Evolutionary conservation across 2,113 vertebrate species (phyloP), one percentile per base, ranked within the genome.

Genomic region (Atherinomorus stipes): DNA sequence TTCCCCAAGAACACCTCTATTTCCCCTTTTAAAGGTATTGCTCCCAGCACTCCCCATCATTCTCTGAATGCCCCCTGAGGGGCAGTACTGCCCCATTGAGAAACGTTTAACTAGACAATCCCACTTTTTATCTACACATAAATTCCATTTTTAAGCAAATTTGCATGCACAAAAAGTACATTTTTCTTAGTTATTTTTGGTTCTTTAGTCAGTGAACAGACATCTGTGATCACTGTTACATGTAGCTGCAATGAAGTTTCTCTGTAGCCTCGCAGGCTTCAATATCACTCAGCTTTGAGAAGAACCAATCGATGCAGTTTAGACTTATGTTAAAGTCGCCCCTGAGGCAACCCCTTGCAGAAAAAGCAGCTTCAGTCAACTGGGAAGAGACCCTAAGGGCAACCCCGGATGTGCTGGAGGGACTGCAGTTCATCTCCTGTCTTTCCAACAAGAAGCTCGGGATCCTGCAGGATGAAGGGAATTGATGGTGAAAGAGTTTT

Each of bases 301-400:
- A 16, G 47, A 73, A 25, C 44, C 37, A 25, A 44, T 67, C 61
- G 22, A 66, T 60, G 66, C 16, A 7, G 40, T 54, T 78, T 64
- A 73, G 59, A 71, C 64, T 52, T 73, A 21, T 28, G 68, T 64
- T 68, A 65, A 82, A 77, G 53, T 64, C 62, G 42, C 68, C 74
- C 74, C 71, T 2, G 38, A 74, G 81, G 75, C 84, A 11, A 45
- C 52, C 6, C 53, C 74, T 67, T 10, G 2, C 50, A 80, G 60
- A 21, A 66, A 58, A 9, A 50, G 53, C 58, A 51, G 45, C 65
- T 70, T 66, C 60, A 79, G 40, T 72, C 69, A 21, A 25, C 22
- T 62, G 58, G 58, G 69, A 79, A 19, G 51, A 75, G 47, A 74
- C 68, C 68, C 67, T 40, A 6, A 49, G 69, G 79, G 25, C 0